These are phyloP conservation scores for Drosophila equinoxialis DNA, from an alignment of 1,140 invertebrate genomes.

Conservation along the genomic window DNA sequence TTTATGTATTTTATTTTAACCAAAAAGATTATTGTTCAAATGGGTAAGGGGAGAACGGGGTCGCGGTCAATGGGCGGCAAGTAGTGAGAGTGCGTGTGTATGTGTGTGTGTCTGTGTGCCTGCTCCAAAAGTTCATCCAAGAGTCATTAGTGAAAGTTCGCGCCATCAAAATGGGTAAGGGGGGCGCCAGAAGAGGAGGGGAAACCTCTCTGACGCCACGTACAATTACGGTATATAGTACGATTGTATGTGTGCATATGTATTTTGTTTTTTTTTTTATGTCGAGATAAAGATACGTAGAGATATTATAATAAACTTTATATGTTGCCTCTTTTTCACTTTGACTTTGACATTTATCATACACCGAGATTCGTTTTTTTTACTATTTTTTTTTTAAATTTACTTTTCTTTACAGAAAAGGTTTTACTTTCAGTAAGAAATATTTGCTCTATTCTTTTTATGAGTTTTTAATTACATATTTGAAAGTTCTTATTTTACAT, in stretches of 20 bases:
- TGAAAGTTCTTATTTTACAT: not conserved
- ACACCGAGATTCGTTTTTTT: conserved; percentile 9
- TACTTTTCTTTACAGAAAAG: not conserved
- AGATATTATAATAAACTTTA: conserved; percentile 24
- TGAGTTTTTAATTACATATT: not conserved
- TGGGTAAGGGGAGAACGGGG: not conserved
- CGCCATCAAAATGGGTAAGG: conserved; percentile 12
- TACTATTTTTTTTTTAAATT: not conserved
- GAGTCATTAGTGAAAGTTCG: conserved; percentile 79
- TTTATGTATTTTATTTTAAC: not conserved
- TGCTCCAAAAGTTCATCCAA: conserved; percentile 63
- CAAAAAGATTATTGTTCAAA: not conserved
- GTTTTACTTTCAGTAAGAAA: conserved; percentile 1
- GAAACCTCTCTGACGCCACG: conserved; percentile 55
- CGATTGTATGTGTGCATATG: conserved; percentile 15
- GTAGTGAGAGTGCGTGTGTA: conserved; percentile 21
- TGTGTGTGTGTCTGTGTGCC: not conserved
- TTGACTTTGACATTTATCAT: conserved; percentile 50
- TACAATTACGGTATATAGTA: conserved; percentile 62
- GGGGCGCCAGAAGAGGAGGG: not conserved
- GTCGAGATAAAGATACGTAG: conserved; percentile 2
- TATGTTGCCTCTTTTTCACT: conserved; percentile 31
- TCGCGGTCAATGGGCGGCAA: not conserved
- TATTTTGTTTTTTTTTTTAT: not conserved
- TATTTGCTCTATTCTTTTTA: not conserved